Conservation (phyloP, 1,140 invertebrate species). For the Cherax quadricarinatus region DNA sequence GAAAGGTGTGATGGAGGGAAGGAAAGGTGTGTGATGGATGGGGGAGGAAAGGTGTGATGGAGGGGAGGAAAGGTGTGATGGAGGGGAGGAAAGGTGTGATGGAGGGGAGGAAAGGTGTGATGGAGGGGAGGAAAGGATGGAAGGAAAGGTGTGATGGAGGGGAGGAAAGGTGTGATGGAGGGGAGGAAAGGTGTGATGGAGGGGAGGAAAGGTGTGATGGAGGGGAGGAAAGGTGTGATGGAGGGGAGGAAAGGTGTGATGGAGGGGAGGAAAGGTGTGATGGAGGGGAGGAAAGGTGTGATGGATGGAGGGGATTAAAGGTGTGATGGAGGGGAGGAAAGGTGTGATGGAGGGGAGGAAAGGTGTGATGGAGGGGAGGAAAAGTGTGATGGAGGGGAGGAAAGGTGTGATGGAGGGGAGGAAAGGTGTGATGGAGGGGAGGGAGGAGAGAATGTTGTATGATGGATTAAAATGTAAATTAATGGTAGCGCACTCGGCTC, state of each 20-base stretch:
- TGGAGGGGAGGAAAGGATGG: background rate
- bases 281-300: background rate
- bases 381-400: no score
- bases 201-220: background rate
- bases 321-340: background rate
- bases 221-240: background rate
- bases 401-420: no score
- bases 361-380: background rate
- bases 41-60: no score
- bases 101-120: background rate
- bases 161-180: background rate
- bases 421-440: no score
- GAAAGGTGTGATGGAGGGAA: no score
- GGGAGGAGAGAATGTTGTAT: no score
- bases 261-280: background rate
- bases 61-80: background rate
- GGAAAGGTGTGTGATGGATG: no score
- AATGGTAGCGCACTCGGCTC: no score
- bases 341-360: background rate
- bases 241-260: background rate
- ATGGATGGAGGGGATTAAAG: background rate
- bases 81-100: background rate
- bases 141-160: background rate
- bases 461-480: no score
- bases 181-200: background rate